These are phyloP conservation scores for Syngnathus floridae DNA, from an alignment of 2,113 vertebrate genomes.

Conservation along the genomic window DNA sequence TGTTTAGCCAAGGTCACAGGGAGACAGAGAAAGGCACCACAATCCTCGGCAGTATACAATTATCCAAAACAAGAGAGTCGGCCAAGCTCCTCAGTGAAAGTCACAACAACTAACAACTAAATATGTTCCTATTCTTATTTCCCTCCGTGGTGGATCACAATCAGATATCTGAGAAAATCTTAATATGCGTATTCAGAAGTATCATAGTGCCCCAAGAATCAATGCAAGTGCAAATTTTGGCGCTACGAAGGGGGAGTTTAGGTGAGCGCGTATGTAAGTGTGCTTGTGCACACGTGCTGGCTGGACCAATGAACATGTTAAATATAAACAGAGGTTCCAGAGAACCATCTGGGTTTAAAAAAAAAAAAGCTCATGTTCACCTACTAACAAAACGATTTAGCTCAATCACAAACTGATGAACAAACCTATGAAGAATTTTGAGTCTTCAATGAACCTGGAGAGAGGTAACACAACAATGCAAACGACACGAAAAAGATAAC, in stretches of 20 bases:
- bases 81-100: slow-evolving; percentile 66
- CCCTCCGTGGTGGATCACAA: slow-evolving; percentile 21
- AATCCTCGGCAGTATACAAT: slow-evolving; percentile 73
- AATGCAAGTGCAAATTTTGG: not conserved
- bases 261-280: not conserved
- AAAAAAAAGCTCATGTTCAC: slow-evolving; percentile 4
- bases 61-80: slow-evolving; percentile 76
- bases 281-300: slow-evolving; percentile 24
- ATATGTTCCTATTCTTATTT: slow-evolving; percentile 43
- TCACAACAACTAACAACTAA: slow-evolving; percentile 57
- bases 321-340: slow-evolving; percentile 57
- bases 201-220: not conserved
- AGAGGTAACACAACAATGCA: not conserved
- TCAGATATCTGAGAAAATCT: slow-evolving; percentile 28
- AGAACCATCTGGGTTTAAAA: slow-evolving; percentile 53
- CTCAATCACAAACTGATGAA: not conserved
- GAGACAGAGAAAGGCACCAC: slow-evolving; percentile 75
- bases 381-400: not conserved
- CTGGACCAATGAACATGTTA: slow-evolving; percentile 52
- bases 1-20: slow-evolving; percentile 67
- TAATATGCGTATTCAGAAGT: not conserved
- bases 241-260: slow-evolving; percentile 2
- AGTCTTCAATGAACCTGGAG: not conserved
- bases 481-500: not conserved
- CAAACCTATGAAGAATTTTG: not conserved